phyloP scores from a whole-genome alignment of 2,113 vertebrate genomes.

The Barnardius zonarius region DNA sequence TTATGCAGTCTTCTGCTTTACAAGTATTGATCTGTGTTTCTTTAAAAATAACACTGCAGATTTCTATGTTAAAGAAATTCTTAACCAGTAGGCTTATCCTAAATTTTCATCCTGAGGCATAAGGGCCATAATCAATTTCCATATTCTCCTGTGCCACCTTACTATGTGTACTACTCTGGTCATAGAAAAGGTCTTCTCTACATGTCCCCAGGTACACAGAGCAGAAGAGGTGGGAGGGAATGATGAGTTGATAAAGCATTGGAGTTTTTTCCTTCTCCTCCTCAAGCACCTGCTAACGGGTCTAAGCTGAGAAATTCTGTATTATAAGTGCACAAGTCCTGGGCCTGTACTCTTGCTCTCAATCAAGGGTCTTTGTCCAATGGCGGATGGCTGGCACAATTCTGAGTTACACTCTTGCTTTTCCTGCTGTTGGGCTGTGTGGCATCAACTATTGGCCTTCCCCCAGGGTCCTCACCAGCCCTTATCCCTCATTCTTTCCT shows the following conservation, averaged over 20 bases:
- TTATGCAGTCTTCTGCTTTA: neutral
- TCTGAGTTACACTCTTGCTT: neutral
- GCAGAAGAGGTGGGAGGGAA: neutral
- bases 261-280: neutral
- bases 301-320: neutral
- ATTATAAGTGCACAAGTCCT: neutral
- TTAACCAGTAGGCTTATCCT: neutral
- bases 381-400: rapidly evolving
- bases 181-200: neutral
- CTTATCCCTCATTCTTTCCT: neutral
- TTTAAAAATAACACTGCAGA: neutral
- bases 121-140: neutral
- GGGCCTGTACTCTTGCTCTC: neutral
- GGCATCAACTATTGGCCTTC: neutral
- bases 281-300: neutral
- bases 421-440: neutral
- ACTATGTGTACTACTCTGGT: neutral
- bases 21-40: neutral
- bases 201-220: neutral
- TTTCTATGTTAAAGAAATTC: neutral
- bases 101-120: neutral
- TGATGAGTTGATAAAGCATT: neutral
- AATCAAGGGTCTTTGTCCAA: neutral
- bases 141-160: neutral
- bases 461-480: neutral